Conservation (phyloP, 2,113 vertebrate genomes). For the Nothocercus julius region DNA sequence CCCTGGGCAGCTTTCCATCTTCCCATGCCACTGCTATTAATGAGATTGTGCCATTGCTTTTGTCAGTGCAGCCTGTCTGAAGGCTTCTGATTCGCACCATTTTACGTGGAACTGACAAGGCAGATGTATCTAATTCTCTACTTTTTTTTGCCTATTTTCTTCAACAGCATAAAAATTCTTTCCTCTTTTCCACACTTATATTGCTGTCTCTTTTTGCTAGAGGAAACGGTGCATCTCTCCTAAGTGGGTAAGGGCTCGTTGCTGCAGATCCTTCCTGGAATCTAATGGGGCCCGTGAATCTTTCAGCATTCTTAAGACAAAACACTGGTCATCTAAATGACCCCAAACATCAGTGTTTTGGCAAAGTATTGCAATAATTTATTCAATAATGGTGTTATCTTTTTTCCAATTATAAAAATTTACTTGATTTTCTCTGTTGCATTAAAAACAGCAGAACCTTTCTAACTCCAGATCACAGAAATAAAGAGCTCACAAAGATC, state of each 20-base stretch:
- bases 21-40: constrained; percentile 8
- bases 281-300: neutral
- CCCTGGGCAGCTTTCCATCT: constrained; percentile 43
- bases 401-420: constrained; percentile 2
- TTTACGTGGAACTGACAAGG: neutral
- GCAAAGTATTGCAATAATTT: neutral
- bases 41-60: constrained; percentile 14
- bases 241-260: neutral
- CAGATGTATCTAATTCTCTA: neutral
- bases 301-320: neutral
- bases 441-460: neutral
- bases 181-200: neutral
- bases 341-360: neutral
- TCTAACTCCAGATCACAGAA: neutral
- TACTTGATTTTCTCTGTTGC: neutral
- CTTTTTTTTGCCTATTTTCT: neutral
- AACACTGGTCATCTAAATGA: neutral
- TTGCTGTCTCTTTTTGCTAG: neutral
- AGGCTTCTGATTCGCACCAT: neutral
- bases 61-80: neutral
- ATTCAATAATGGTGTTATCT: neutral
- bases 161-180: neutral
- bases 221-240: neutral
- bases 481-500: neutral
- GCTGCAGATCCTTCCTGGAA: neutral